phyloP scores from a whole-genome alignment of 2,888 invertebrate genomes.

The Apodemia mormo region DNA sequence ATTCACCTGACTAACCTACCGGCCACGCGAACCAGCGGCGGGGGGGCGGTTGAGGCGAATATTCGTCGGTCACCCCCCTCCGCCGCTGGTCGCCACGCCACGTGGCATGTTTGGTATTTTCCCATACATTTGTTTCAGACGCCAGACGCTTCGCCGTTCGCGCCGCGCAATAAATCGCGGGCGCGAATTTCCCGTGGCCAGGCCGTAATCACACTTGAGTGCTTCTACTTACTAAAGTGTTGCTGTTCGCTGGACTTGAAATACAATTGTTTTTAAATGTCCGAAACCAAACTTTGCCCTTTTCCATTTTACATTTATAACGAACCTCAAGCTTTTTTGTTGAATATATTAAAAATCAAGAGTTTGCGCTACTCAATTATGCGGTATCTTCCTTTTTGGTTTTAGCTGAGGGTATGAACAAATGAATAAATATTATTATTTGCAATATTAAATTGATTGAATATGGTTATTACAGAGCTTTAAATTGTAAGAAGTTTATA shows the following conservation, averaged over 20 bases:
- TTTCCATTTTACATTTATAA: neutral
- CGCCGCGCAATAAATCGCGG: too few relatives aligned
- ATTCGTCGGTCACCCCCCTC: too few relatives aligned
- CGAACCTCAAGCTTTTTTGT: neutral
- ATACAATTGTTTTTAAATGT: slow-evolving; percentile 1
- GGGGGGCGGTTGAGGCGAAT: too few relatives aligned
- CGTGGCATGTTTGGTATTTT: too few relatives aligned
- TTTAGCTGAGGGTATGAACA: neutral
- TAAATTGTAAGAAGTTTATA: too few relatives aligned
- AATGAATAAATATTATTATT: neutral
- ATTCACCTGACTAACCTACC: neutral
- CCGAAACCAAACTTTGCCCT: neutral
- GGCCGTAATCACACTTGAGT: neutral
- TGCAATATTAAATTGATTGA: too few relatives aligned
- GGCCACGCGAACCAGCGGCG: too few relatives aligned
- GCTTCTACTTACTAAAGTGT: neutral
- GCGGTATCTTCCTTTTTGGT: neutral
- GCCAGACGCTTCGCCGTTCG: too few relatives aligned
- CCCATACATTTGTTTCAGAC: too few relatives aligned
- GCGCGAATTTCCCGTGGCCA: too few relatives aligned
- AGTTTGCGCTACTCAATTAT: neutral
- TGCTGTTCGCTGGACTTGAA: neutral
- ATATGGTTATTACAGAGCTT: too few relatives aligned
- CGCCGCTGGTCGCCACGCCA: too few relatives aligned
- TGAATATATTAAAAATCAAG: slow-evolving; percentile 6